Evolutionary conservation across 2,113 vertebrate species (phyloP).

Genomic region (Atherinomorus stipes): DNA sequence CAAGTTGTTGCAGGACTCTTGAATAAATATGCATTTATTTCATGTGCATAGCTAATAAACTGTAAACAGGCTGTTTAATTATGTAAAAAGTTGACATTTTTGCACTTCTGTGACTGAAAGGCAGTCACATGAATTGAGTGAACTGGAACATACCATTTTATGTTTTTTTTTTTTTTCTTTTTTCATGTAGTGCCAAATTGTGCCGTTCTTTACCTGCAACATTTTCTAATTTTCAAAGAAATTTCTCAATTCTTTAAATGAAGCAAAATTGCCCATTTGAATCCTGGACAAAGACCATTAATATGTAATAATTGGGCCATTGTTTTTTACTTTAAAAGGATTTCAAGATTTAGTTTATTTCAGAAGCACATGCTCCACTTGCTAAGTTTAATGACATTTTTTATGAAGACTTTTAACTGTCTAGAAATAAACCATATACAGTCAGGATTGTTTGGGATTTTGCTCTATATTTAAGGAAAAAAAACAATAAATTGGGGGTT

Average conservation of each 20-base stretch:
- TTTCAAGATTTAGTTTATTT: neutral
- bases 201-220: neutral
- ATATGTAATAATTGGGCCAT: neutral
- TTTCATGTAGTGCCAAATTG: constrained; percentile 5
- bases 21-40: neutral
- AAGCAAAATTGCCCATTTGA: neutral
- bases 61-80: neutral
- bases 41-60: neutral
- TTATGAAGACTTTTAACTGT: neutral
- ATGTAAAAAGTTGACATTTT: neutral
- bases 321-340: neutral
- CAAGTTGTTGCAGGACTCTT: neutral
- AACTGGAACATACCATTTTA: neutral
- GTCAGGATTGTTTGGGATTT: neutral
- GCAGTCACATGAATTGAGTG: neutral
- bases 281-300: neutral
- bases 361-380: too few relatives aligned
- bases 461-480: neutral
- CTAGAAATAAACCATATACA: too few relatives aligned
- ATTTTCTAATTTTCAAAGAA: neutral
- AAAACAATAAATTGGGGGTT: neutral
- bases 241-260: neutral
- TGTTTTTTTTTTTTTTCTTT: neutral
- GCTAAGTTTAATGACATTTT: too few relatives aligned
- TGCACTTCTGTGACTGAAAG: neutral